Base-by-base conservation (phyloP, 37 sponge, comb jelly and placozoan species). In the Mnemiopsis leidyi region DNA sequence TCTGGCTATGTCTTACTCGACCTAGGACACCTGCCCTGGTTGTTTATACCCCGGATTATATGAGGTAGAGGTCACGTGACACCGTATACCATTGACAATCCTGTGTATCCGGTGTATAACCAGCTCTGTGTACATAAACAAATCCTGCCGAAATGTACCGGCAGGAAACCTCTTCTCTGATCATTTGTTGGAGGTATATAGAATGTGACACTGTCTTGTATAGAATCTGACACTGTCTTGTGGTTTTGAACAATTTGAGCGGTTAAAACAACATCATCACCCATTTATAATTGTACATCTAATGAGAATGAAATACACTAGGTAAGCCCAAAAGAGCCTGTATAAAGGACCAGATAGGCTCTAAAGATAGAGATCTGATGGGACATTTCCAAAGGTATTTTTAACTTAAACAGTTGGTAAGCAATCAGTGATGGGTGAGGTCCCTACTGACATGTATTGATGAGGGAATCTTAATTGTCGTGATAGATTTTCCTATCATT, bases 321-420 rank as follows among this genome's bases (percentile, higher is more conserved):
- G n/a, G n/a, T n/a, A n/a, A 48, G 61, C 13, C 61, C 9, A 18
- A 48, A 48, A 18, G 61, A 48, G 61, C 61, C 61, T 48, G 5
- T 13, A 48, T 48, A 48, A 48, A 48, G 61, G 61, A 48, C 13
- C 13, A 48, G 61, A 48, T 48, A 18, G 61, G 61, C n/a, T n/a
- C n/a, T n/a, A n/a, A n/a, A n/a, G n/a, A n/a, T n/a, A n/a, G n/a
- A n/a, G n/a, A 48, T 13, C 9, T 48, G 61, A 48, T 48, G 61
- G 13, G 61, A 13, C 13, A 48, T 48, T 48, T 48, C 61, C 13
- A 13, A 48, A 48, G 61, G 9, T 48, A 48, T 48, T 48, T 48
- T 48, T 13, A 48, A 48, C 61, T 48, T 77, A 77, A 77, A 77
- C 79, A 77, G 32, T 77, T 77, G 79, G 79, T 77, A 77, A 77